Conservation (phyloP, 1,140 invertebrate genomes). For the Holotrichia oblita region DNA sequence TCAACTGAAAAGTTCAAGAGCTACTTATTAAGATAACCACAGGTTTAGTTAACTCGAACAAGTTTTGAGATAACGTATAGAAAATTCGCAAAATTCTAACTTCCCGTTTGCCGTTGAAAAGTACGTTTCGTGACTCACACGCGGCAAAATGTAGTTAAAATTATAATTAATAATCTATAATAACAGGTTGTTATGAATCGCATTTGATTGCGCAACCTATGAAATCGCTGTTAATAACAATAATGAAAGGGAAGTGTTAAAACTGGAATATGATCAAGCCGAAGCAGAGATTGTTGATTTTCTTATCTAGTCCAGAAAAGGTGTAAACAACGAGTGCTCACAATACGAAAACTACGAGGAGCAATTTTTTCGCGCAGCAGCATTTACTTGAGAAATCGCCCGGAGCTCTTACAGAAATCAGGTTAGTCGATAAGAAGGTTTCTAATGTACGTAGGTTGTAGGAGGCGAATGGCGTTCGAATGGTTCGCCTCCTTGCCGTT, state of each 20-base stretch:
- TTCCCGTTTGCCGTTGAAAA: constrained; percentile 19
- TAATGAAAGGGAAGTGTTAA: constrained; percentile 39
- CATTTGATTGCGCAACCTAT: constrained; percentile 35
- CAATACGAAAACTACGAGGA: constrained; percentile 50
- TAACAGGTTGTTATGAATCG: constrained; percentile 26
- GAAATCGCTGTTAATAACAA: constrained; percentile 13
- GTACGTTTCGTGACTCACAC: constrained; percentile 26
- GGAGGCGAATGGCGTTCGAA: constrained; percentile 45
- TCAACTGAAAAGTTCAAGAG: too few species aligned
- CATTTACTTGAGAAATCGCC: constrained; percentile 46
- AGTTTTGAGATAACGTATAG: neutral
- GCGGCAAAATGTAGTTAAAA: constrained; percentile 24
- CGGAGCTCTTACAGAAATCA: constrained; percentile 48
- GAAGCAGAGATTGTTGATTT: constrained; percentile 40
- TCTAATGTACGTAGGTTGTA: constrained; percentile 47
- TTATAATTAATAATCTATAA: constrained; percentile 39
- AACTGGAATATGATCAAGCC: constrained; percentile 15
- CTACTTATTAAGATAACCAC: too few species aligned
- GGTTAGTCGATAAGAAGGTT: constrained; percentile 55
- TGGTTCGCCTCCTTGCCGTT: constrained; percentile 50
- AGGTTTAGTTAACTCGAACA: neutral
- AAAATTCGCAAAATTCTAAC: constrained; percentile 20
- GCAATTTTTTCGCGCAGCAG: constrained; percentile 32
- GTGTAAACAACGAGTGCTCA: constrained; percentile 46
- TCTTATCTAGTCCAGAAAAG: constrained; percentile 49